These are phyloP conservation scores for Petaurus breviceps DNA, from an alignment of 2,113 vertebrate species.

Conservation along the genomic window DNA sequence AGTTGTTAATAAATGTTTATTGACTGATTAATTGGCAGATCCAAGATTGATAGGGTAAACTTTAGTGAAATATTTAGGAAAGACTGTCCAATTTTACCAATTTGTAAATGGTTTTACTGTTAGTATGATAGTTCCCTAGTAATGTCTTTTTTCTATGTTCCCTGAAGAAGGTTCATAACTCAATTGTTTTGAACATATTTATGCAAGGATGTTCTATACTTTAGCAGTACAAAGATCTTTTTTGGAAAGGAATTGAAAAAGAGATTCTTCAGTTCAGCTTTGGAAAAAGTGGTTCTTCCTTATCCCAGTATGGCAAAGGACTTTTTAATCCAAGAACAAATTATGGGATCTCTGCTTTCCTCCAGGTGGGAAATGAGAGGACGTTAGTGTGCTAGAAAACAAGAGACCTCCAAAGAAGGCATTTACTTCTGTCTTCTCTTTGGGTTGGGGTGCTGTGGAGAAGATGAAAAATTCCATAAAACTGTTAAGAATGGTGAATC, in stretches of 20 bases:
- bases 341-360: not conserved
- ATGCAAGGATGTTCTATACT: not conserved
- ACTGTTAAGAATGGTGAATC: not conserved
- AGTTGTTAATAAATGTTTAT: not conserved
- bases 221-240: not conserved
- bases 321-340: not conserved
- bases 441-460: not conserved
- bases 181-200: not conserved
- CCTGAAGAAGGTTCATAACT: not conserved
- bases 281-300: not conserved
- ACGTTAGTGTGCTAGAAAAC: not conserved
- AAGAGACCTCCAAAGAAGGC: not conserved
- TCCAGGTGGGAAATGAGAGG: not conserved
- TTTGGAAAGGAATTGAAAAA: not conserved
- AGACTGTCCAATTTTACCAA: not conserved
- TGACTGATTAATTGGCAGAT: not conserved
- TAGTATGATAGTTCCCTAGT: not conserved
- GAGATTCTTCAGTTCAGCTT: not conserved
- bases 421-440: not conserved
- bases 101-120: not conserved
- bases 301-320: not conserved
- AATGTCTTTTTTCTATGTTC: not conserved
- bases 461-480: not conserved
- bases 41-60: not conserved
- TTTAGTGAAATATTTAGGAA: not conserved